Evolutionary conservation across 2,797 vertebrate species (phyloP).

Genomic region (Triplophysa bombifrons): DNA sequence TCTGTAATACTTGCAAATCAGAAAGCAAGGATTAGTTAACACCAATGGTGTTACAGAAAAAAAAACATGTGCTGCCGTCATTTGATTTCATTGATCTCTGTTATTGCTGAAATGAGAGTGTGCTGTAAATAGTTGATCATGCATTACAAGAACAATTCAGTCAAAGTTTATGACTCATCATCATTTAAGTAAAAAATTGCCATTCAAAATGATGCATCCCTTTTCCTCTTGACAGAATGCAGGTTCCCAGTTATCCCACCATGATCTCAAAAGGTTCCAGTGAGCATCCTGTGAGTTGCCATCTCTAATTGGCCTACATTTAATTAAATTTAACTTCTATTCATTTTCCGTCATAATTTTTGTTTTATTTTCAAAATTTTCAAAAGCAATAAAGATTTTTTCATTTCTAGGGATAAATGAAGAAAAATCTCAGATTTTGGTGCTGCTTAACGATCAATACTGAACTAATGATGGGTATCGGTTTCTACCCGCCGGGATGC

Average conservation of each 20-base stretch:
- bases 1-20: neutral
- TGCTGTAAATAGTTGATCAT: too few species aligned
- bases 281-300: neutral
- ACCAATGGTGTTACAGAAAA: neutral
- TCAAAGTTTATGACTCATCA: too few species aligned
- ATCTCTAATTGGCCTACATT: neutral
- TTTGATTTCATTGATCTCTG: neutral
- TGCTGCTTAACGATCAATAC: constrained; percentile 19
- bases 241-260: neutral
- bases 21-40: neutral
- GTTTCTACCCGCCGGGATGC: constrained; percentile 49
- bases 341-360: neutral
- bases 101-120: too few species aligned
- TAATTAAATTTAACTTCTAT: neutral
- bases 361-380: neutral
- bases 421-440: neutral
- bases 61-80: neutral
- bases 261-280: neutral
- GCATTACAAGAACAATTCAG: too few species aligned
- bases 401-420: neutral
- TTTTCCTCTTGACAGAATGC: neutral
- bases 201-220: neutral
- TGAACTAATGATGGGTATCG: constrained; percentile 43
- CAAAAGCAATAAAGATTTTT: neutral
- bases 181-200: too few species aligned